Base-by-base conservation (phyloP, 2,888 invertebrate genomes). In the Lymantria dispar region DNA sequence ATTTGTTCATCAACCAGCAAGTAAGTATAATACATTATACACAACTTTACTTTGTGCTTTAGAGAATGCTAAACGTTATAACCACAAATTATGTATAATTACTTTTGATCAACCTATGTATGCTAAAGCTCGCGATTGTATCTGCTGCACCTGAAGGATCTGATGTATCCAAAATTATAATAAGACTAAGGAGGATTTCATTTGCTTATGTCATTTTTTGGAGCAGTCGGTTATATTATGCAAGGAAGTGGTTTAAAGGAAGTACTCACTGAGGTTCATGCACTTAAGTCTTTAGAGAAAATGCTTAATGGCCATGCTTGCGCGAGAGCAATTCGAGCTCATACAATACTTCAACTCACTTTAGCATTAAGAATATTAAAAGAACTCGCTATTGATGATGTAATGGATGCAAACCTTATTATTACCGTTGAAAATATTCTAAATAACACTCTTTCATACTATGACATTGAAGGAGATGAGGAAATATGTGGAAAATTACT, bases 61-160 rank as follows among this genome's bases (percentile, higher is more conserved):
- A 59, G 43, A 62, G 7, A 53, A 58, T 50, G 64, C 60, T 14
- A 64, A 63, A 60, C 54, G 56, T 10, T 64, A 59, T 66, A 49
- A 50, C 43, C 60, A 61, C 42, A 57, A 53, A 74, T 15, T 76
- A 55, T 67, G 68, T 47, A 54, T 75, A 8, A 56, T 74, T 8
- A 76, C 74, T 43, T 76, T 74, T 48, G 74, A 74, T 43, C 78
- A 75, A 36, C 78, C 75, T 3, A 52, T 77, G 12, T 76, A 64
- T 50, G 45, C 56, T 3, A 75, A 77, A 65, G 72, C 72, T 43
- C 43, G 74, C 36, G 74, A 72, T 76, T 11, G 54, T 78, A 64
- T 59, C 70, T 8, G 54, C 57, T 7, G 51, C 59, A 49, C 40
- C 60, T 50, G 57, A 60, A 13, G 39, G 44, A 11, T 56, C 56